Evolutionary conservation across 2,888 invertebrate genomes (phyloP).

Genomic region (Dasypolia templi): DNA sequence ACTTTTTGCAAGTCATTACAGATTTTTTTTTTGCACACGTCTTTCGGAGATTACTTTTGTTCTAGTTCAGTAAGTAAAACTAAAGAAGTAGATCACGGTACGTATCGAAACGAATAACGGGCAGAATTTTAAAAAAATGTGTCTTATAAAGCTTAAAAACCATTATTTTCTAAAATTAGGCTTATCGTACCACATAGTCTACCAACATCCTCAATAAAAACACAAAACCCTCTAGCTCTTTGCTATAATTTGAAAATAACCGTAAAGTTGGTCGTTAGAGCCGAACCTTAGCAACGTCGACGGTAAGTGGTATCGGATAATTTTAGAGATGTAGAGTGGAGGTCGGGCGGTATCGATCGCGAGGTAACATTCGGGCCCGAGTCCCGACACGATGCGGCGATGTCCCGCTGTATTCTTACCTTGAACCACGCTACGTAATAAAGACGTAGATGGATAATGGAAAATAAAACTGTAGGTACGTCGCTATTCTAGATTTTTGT

Average conservation of each 20-base stretch:
- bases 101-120: neutral
- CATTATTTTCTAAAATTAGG: neutral
- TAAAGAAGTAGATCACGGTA: neutral
- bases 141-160: neutral
- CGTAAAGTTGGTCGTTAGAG: constrained; percentile 43
- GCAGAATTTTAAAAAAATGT: neutral
- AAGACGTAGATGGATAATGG: constrained; percentile 45
- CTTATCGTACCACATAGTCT: neutral
- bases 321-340: constrained; percentile 73
- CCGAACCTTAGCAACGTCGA: constrained; percentile 44
- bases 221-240: neutral
- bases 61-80: neutral
- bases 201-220: constrained; percentile 1
- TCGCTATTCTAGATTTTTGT: constrained; percentile 35
- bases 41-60: neutral
- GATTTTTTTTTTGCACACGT: no score
- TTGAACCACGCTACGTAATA: constrained; percentile 62
- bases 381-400: constrained; percentile 51
- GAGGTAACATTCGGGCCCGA: constrained; percentile 60
- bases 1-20: no score
- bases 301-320: constrained; percentile 71
- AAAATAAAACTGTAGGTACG: constrained; percentile 43
- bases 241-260: constrained; percentile 42
- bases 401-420: constrained; percentile 64
- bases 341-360: constrained; percentile 73